Conservation (phyloP, 1,140 invertebrate genomes). For the Rhopalosiphum maidis region DNA sequence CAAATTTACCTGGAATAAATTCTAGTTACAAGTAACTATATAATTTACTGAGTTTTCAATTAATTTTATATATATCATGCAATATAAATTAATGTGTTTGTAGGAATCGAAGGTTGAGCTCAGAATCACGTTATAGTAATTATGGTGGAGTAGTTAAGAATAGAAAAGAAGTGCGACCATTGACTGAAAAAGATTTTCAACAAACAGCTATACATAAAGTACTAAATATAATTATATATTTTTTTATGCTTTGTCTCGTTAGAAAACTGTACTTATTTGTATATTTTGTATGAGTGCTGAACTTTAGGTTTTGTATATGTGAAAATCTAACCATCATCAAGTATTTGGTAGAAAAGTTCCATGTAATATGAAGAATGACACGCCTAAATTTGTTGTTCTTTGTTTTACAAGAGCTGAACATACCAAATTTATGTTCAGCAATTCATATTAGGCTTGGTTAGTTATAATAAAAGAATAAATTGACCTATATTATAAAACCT, state of each 20-base stretch:
- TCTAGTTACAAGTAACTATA: constrained; percentile 48
- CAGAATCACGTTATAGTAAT: constrained; percentile 48
- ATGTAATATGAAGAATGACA: too few relatives aligned
- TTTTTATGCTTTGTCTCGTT: background rate
- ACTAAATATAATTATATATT: background rate
- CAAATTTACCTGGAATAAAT: constrained; percentile 46
- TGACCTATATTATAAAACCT: too few relatives aligned
- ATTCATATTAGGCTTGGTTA: too few relatives aligned
- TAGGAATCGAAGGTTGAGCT: constrained; percentile 38
- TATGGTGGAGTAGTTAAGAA: constrained; percentile 50
- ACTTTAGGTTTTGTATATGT: background rate
- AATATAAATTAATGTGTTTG: background rate
- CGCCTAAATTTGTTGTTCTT: too few relatives aligned
- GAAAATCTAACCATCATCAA: background rate
- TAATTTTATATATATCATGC: background rate
- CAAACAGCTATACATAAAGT: constrained; percentile 47
- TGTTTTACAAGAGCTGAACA: too few relatives aligned
- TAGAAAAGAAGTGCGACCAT: constrained; percentile 50
- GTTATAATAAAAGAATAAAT: too few relatives aligned
- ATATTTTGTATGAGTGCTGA: background rate
- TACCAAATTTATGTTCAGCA: too few relatives aligned
- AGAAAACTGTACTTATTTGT: background rate
- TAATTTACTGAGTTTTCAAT: background rate
- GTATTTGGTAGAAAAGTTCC: too few relatives aligned
- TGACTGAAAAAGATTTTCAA: constrained; percentile 47